phyloP scores from a whole-genome alignment of 1,140 invertebrate species.

The Camponotus pennsylvanicus region DNA sequence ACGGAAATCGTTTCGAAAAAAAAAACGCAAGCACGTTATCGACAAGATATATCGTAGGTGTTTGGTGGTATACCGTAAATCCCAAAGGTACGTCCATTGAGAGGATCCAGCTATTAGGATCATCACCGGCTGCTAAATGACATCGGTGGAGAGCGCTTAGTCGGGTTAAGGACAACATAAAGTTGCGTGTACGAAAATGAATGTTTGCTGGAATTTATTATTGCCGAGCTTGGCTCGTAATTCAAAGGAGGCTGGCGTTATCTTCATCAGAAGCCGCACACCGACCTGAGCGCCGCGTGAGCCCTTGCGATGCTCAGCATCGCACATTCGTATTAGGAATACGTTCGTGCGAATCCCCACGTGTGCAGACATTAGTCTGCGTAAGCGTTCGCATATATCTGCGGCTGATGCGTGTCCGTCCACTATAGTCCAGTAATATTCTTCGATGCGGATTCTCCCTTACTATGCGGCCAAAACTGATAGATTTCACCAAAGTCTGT shows the following conservation, averaged over 20 bases:
- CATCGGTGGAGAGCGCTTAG: conserved; percentile 83
- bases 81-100: conserved; percentile 75
- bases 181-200: conserved; percentile 86
- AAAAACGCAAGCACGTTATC: conserved; percentile 55
- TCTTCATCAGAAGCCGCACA: conserved; percentile 84
- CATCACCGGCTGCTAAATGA: conserved; percentile 85
- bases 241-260: conserved; percentile 85
- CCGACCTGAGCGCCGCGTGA: conserved; percentile 71
- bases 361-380: conserved; percentile 43
- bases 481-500: background rate
- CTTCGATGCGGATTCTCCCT: background rate
- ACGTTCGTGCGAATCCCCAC: conserved; percentile 33
- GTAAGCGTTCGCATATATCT: conserved; percentile 60
- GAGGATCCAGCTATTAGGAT: conserved; percentile 81
- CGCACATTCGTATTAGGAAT: conserved; percentile 68
- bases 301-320: conserved; percentile 69
- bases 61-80: conserved; percentile 78
- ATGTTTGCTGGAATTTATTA: conserved; percentile 86
- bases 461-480: background rate
- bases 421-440: conserved; percentile 9
- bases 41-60: conserved; percentile 57
- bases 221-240: conserved; percentile 83
- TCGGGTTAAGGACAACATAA: conserved; percentile 85
- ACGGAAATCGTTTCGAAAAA: too few relatives aligned
- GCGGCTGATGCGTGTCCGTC: conserved; percentile 52